These are phyloP conservation scores for Xestoiulus laeticollis DNA, from an alignment of 2,888 invertebrate genomes.

Conservation along the genomic window DNA sequence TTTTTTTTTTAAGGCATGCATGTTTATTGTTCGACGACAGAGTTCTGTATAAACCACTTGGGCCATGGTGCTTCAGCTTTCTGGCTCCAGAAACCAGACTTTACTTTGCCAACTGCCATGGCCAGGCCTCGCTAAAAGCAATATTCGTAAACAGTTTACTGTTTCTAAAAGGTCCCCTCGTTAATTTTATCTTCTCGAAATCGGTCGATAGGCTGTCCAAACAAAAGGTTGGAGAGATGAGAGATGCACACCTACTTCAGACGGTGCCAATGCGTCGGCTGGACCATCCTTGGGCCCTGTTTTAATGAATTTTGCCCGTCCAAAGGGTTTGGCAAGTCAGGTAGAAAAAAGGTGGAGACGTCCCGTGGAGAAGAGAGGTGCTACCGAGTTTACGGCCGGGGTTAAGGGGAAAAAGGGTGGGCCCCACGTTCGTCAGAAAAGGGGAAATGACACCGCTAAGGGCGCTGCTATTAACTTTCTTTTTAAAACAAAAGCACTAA, in stretches of 20 bases:
- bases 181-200: background rate
- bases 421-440: background rate
- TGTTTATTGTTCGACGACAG: background rate
- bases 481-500: constrained; percentile 35
- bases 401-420: background rate
- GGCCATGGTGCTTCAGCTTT: background rate
- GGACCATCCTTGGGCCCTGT: background rate
- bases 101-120: background rate
- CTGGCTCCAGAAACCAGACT: constrained; percentile 23
- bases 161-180: background rate
- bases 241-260: background rate
- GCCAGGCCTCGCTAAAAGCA: background rate
- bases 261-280: constrained; percentile 1
- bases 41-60: background rate
- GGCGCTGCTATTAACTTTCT: constrained; percentile 36
- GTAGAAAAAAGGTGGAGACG: background rate
- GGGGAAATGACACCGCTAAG: constrained; percentile 25
- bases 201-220: constrained; percentile 5
- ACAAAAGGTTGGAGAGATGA: background rate
- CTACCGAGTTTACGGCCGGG: constrained; percentile 36
- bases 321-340: constrained; percentile 1
- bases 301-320: background rate
- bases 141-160: background rate
- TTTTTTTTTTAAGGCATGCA: background rate
- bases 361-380: background rate